Evolutionary conservation across 1,140 invertebrate species (phyloP).

Genomic region (Andrena cerasifolii): DNA sequence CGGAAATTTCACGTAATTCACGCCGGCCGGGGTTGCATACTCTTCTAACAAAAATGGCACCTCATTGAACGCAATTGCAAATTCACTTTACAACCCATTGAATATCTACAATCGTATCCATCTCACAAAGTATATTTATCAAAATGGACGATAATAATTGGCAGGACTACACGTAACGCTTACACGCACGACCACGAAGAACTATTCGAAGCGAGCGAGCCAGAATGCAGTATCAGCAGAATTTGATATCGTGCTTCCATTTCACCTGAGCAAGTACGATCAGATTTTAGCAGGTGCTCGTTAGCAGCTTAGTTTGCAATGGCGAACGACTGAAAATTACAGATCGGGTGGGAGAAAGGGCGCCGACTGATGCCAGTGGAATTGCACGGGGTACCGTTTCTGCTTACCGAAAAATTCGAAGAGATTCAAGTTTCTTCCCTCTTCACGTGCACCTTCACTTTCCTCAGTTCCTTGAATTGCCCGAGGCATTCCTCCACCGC

Average conservation of each 20-base stretch:
- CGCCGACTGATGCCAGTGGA: neutral
- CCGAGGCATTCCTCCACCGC: conserved; percentile 65
- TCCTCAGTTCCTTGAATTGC: conserved; percentile 57
- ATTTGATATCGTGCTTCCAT: neutral
- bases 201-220: neutral
- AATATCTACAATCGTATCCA: neutral
- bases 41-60: conserved; percentile 6
- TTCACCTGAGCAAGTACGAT: neutral
- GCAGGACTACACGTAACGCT: neutral
- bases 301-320: neutral
- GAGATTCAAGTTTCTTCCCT: conserved; percentile 38
- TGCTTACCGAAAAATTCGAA: neutral
- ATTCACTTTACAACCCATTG: neutral
- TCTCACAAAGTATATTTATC: neutral
- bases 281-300: neutral
- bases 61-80: no score
- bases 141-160: neutral
- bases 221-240: neutral
- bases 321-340: conserved; percentile 5
- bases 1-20: no score
- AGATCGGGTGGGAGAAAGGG: neutral
- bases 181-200: neutral
- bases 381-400: no score
- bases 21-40: no score
- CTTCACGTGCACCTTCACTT: conserved; percentile 30